Base-by-base conservation (phyloP, 1,140 invertebrate species). In the Drosophila virilis region DNA sequence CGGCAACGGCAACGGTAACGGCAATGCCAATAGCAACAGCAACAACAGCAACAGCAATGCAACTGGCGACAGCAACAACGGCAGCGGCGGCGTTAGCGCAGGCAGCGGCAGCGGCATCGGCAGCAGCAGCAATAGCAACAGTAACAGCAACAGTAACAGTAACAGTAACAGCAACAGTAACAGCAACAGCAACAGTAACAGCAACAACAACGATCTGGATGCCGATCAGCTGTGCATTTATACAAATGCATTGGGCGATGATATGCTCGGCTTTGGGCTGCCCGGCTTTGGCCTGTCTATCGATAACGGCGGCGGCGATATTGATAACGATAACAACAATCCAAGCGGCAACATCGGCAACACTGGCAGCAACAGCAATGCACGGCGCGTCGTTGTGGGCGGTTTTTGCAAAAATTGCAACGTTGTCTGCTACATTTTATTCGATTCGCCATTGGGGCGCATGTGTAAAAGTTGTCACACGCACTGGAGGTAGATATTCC, bases 381-480 rank as follows among this genome's bases (percentile, higher is more conserved):
- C 40, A 42, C 76, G 74, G 6, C 84, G 84, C 1, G 50, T 68
- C 13, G 66, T 88, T 48, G 75, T 86, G 50, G 84, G 80, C 60
- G 91, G 90, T 69, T 92, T 81, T 77, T 92, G 92, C 71, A 90
- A 85, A 40, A 91, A 85, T 57, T 92, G 92, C 74, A 90, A 90
- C 37, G 92, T 92, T 46, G 78, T 82, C 45, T 92, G 92, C 74
- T 84, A 92, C 77, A 65, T 91, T 51, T 74, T 92, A 46, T 84
- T 80, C 61, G 77, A 77, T 61, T 91, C 91, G 43, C 81, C 91
- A 35, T 74, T 84, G 77, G 92, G 92, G 32, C 90, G 82, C 62
- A 80, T 92, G 69, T 92, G 92, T 59, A 88, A 81, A 57, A 92
- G 92, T 91, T 92, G 92, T 71, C 84, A 91, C 77, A 84, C 91